Evolutionary conservation across 2,888 invertebrate species (phyloP), one percentile per base, ranked within the genome.

Genomic region (Perizoma flavofasciatum): DNA sequence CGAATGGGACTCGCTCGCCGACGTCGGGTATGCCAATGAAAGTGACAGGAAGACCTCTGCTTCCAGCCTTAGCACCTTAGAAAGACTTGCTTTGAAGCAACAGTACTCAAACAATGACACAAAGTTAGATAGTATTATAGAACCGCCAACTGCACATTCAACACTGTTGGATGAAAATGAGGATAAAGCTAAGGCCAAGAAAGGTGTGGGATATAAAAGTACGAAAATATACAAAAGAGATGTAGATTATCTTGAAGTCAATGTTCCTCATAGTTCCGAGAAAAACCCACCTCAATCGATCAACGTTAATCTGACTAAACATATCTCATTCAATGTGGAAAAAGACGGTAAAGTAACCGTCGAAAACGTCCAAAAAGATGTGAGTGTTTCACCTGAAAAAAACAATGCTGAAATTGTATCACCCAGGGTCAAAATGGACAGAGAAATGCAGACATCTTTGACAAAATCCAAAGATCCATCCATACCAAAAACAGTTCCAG

Each of bases 1-100:
- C 3, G 97, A 97, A 88, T 97, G 97, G 97, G 97, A 97, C 79
- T 97, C 96, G 41, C 94, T 97, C 33, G 97, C 96, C 0, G 97
- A 97, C 87, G 96, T 97, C 47, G 97, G 97, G 0, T 97, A 97
- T 82, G 93, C 86, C 37, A 94, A 95, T 70, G 92, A 93, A 66
- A 91, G 90, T 74, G 93, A 92, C 10, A 86, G 90, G 34, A 93
- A 93, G 66, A 86, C 86, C 33, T 88, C 90, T 6, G 86, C 82
- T 5, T 89, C 90, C 8, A 85, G 86, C 61, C 79, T 95, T 10
- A 94, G 94, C 70, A 94, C 95, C 4, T 83, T 95, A 67, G 95
- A 95, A 79, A 90, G 94, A 68, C 90, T 95, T 68, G 94, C 94
- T 22, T 77, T 94, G 51, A 89, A 89, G 56, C 90, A 90, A 73